These are phyloP conservation scores for Struthidea cinerea DNA, from an alignment of 2,113 vertebrate genomes.

Conservation along the genomic window DNA sequence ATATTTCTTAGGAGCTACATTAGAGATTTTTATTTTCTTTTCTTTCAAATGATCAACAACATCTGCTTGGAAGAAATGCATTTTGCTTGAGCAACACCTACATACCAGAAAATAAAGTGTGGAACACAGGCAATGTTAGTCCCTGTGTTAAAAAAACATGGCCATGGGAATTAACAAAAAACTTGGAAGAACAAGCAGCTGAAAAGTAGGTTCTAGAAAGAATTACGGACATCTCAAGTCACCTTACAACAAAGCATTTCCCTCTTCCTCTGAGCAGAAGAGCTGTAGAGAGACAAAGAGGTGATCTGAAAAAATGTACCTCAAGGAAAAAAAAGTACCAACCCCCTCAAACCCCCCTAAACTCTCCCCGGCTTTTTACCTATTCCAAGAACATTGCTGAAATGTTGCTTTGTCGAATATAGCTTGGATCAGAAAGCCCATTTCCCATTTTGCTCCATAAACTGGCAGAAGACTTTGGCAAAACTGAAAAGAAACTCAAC, in stretches of 20 bases:
- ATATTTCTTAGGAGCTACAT: background rate
- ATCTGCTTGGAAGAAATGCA: background rate
- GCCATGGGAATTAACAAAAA: background rate
- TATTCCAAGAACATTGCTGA: background rate
- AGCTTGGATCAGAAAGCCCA: background rate
- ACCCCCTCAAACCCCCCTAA: rapidly evolving
- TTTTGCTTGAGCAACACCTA: background rate
- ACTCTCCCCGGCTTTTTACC: background rate
- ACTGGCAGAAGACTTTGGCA: background rate
- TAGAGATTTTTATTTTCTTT: background rate
- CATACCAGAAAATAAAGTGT: background rate
- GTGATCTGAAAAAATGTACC: background rate
- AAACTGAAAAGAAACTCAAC: background rate
- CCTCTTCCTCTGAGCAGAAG: background rate
- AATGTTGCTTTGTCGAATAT: background rate
- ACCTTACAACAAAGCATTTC: background rate
- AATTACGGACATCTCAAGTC: background rate
- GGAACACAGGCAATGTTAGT: background rate
- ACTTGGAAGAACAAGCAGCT: background rate
- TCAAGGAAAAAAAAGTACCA: background rate
- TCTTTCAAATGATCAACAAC: background rate
- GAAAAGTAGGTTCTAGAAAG: background rate
- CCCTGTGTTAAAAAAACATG: background rate
- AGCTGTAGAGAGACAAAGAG: background rate
- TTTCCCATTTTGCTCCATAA: background rate